Evolutionary conservation across 2,888 invertebrate species (phyloP), one percentile per base, ranked within the genome.

Genomic region (Oconnorella tubifera): DNA sequence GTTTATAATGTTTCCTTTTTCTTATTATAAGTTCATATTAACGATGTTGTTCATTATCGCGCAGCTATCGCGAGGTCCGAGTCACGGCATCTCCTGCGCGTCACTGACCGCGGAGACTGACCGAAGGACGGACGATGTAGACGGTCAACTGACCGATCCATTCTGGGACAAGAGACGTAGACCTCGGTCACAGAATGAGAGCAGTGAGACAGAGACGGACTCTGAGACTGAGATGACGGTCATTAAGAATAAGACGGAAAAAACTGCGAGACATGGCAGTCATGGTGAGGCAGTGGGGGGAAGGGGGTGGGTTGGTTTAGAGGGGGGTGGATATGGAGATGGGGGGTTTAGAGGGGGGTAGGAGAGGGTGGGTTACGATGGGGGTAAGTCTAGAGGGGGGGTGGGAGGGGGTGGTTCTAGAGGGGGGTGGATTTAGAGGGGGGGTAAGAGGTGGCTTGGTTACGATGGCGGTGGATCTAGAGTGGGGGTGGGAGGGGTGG

Each of bases 221-320:
- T 76, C 77, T 4, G 76, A 78, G 10, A 75, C 74, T 14, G 79
- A 80, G 60, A 82, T 80, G 78, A 81, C 78, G 0, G 77, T 82
- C 56, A 78, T 82, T 32, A 70, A 77, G 60, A 75, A 75, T 3
- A 67, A 51, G 32, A 33, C 33, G 23, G 48, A 6, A 29, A 19
- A 29, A 1, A 73, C 72, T 55, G 70, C 75, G 3, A 68, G 78
- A 19, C 76, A 75, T 33, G 73, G 74, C 58, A 78, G 78, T 72
- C 77, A 79, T 60, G 73, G 76, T 62, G n/a, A n/a, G n/a, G n/a
- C 78, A 77, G 65, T 77, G 74, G 71, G 79, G 79, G 78, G 63
- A 58, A 40, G 19, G 14, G 6, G 23, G 3, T 48, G n/a, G 1
- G 27, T 23, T 23, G 6, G 2, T 32, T 19, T 23, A 6, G n/a